Evolutionary conservation across 2,113 vertebrate species (phyloP), one percentile per base, ranked within the genome.

Genomic region (Laticauda colubrina): DNA sequence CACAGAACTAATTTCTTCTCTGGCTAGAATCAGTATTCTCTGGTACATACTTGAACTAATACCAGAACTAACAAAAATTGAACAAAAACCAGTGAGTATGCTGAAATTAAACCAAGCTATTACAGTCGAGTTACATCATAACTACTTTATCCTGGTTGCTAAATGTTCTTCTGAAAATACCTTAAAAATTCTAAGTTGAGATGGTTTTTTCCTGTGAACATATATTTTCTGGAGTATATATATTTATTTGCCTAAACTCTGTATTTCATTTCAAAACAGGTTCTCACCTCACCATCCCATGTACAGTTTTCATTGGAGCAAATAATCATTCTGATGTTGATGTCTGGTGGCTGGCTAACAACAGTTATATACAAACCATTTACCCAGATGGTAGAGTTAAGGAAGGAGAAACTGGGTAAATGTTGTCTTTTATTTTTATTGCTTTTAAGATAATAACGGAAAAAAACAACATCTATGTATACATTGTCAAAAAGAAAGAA

Each of bases 271-370:
- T 87, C 85, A 53, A 20, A 57, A 88, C 93, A 98, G 98, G 97
- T 20, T 98, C 98, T 24, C 97, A 93, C 92, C 93, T 98, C 96
- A 96, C 93, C 2, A 96, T 98, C 15, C 97, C 97, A 0, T 98
- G 98, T 91, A 98, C 97, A 94, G 98, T 98, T 69, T 98, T 97
- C 90, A 89, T 97, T 93, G 98, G 97, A 34, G 88, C 61, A 0
- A 95, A 96, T 91, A 91, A 91, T 1, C 93, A 93, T 0, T 0
- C 55, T 29, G 88, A 88, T 45, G 97, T 97, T 0, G 5, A 94
- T 0, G 96, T 98, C 75, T 97, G 95, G 94, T 98, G 98, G 98
- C 93, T 94, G 0, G 98, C 97, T 20, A 98, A 98, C 54, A 61
- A 96, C 64, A 97, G 95, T 3, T 29, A n/a, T 0, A 3, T 98